phyloP scores from a whole-genome alignment of 2,888 invertebrate species.

The Drosophila flavopinicola region DNA sequence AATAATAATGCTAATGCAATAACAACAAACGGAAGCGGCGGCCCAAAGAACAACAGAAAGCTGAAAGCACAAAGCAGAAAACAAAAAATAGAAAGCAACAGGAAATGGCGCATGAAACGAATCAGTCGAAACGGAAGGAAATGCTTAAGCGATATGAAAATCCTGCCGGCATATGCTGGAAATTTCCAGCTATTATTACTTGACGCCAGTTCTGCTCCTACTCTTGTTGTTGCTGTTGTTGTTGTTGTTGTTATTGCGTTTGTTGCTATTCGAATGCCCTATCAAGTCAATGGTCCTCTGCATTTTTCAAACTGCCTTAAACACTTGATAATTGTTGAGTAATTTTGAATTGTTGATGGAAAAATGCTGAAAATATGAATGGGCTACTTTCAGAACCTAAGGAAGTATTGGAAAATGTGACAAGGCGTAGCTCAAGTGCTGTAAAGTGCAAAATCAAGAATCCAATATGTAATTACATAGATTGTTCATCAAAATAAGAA shows the following conservation, averaged over 20 bases:
- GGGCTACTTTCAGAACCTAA: too few species aligned
- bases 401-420: too few species aligned
- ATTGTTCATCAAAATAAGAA: too few species aligned
- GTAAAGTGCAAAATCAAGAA: too few species aligned
- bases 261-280: background rate
- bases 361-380: too few species aligned
- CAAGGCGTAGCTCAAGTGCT: too few species aligned
- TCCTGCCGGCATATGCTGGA: conserved; percentile 44
- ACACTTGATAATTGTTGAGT: too few species aligned
- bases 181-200: conserved; percentile 46
- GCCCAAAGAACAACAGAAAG: conserved; percentile 17
- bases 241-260: conserved; percentile 3
- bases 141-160: conserved; percentile 67
- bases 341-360: too few species aligned
- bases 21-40: conserved; percentile 17
- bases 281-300: background rate
- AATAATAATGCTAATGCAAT: conserved; percentile 28
- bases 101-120: conserved; percentile 60
- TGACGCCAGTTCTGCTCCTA: conserved; percentile 15
- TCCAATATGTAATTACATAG: too few species aligned
- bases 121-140: conserved; percentile 71
- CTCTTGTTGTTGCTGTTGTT: conserved; percentile 8
- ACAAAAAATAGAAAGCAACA: conserved; percentile 31
- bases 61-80: background rate
- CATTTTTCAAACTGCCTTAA: too few species aligned